Percentiles rank a stretch among this genome's conserved stretches.
phyloP scores from a whole-genome alignment of 2,113 vertebrate species.

The Typhlomys cinereus region DNA sequence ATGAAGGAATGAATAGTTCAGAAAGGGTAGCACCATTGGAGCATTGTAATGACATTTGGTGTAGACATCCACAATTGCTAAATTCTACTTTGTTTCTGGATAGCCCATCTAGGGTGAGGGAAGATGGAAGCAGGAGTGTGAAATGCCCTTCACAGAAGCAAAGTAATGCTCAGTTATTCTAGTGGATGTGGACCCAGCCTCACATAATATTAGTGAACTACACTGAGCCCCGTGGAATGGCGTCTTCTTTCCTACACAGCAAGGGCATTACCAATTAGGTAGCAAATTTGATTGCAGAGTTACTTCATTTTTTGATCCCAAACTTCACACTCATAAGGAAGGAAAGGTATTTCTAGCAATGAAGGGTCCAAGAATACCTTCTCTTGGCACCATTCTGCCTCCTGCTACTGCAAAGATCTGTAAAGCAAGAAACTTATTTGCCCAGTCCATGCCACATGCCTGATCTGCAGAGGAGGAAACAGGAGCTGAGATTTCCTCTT shows the following conservation, averaged over 20 bases:
- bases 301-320: not conserved
- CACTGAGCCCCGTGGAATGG: not conserved
- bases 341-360: not conserved
- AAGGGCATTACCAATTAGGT: not conserved
- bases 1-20: not conserved
- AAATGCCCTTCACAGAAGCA: not conserved
- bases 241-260: not conserved
- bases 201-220: not conserved
- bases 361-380: not conserved
- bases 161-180: not conserved
- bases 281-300: not conserved
- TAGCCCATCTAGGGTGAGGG: not conserved
- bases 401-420: not conserved
- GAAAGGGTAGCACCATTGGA: not conserved
- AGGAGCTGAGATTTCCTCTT: not conserved
- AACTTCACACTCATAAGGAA: not conserved
- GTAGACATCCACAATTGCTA: not conserved
- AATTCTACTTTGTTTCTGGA: not conserved
- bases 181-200: not conserved
- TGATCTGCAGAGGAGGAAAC: not conserved
- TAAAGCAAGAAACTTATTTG: not conserved
- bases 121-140: not conserved
- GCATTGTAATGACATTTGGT: not conserved
- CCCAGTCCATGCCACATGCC: not conserved
- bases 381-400: not conserved